Base-by-base conservation (phyloP, 2,113 vertebrate species). In the Craseonycteris thonglongyai region DNA sequence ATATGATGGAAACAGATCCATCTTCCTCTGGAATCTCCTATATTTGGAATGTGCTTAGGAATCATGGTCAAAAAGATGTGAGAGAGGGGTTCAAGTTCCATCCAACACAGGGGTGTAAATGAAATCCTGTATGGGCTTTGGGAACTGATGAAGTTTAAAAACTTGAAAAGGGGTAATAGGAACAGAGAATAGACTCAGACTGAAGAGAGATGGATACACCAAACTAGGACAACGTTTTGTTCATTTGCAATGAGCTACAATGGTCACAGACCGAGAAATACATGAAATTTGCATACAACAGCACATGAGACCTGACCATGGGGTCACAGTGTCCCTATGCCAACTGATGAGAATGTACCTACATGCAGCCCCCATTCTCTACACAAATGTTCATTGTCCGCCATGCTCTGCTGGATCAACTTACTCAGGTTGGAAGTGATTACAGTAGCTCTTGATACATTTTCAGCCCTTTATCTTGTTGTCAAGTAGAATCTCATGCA, bases 1-100 rank as follows among this genome's bases (percentile, higher is more conserved):
- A 26, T 45, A 28, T n/a, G 5, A 61, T 54, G 13, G 54, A 81
- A 92, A 94, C 7, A 45, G 13, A 92, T 74, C 28, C 26, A 59
- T 83, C 65, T 96, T 91, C 28, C 28, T 86, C 75, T 92, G 35
- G 71, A 90, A 82, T 88, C 78, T 56, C 42, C 66, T 89, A 15
- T 14, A 47, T 83, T 66, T 84, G 69, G 33, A 74, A 87, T 79
- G 14, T 78, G n/a, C 21, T 8, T 75, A 59, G 40, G 14, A 75
- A 72, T 30, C 68, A 58, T 0, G 1, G 13, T 47, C 45, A 38
- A 33, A 91, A 93, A 47, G 30, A n/a, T 19, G 35, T 92, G 28
- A 63, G 14, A 66, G 18, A 1, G 3, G 19, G 56, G 1, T 71
- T 89, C 45, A n/a, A 74, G 42, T 81, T 75, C 19, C 18, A 22